phyloP scores from a whole-genome alignment of 2,113 vertebrate species.

The Melanocharis versteri region DNA sequence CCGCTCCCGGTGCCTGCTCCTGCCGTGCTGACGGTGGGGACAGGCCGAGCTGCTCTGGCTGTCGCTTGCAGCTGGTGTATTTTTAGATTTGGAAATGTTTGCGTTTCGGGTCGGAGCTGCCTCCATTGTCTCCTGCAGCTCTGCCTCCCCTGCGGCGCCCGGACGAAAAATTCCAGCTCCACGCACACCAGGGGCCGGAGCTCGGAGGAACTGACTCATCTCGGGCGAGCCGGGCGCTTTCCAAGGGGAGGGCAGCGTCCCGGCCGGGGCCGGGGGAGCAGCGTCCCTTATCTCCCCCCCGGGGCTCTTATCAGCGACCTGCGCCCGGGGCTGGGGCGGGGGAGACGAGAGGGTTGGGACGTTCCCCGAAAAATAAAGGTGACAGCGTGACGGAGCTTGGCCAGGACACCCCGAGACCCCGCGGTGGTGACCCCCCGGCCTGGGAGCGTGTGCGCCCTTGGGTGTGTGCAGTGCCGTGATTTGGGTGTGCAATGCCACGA shows the following conservation, averaged over 20 bases:
- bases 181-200: not conserved
- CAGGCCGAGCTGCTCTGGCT: not conserved
- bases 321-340: too few relatives aligned
- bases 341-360: not conserved
- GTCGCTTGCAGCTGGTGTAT: not conserved
- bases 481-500: too few relatives aligned
- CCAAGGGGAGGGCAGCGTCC: constrained; percentile 10
- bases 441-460: too few relatives aligned
- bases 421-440: too few relatives aligned
- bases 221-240: not conserved
- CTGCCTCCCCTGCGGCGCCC: constrained; percentile 39
- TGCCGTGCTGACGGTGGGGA: not conserved
- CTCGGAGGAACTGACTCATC: constrained; percentile 58
- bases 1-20: too few relatives aligned
- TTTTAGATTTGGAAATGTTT: constrained; percentile 36
- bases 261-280: not conserved
- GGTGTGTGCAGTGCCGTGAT: fast-evolving
- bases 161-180: constrained; percentile 29
- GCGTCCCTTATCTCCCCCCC: not conserved
- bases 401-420: too few relatives aligned
- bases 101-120: constrained; percentile 2
- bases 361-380: not conserved
- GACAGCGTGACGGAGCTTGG: fast-evolving
- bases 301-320: not conserved
- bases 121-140: constrained; percentile 50